Conservation (phyloP, 2,888 invertebrate genomes). For the Cephus spinipes region DNA sequence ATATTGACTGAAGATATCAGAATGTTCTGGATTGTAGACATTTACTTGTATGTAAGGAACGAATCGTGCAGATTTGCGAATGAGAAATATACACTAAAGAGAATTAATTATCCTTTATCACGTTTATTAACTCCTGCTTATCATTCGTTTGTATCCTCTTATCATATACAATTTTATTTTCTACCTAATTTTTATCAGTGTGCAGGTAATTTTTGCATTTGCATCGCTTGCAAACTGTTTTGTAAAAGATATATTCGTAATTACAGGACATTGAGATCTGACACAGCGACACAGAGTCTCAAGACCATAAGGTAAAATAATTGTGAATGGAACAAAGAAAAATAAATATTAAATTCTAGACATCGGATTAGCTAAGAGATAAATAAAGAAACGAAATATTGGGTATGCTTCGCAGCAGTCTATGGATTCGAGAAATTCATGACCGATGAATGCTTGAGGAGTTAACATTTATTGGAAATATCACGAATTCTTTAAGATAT, state of each 20-base stretch:
- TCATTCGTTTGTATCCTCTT: background rate
- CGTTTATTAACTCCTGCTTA: background rate
- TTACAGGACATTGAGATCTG: background rate
- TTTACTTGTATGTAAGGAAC: background rate
- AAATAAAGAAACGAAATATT: background rate
- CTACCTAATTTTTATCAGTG: conserved; percentile 19
- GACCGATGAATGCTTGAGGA: conserved; percentile 4
- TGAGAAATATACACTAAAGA: background rate
- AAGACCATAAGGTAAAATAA: background rate
- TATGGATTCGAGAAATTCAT: background rate
- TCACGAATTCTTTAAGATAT: background rate
- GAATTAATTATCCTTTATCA: background rate
- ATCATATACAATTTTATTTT: background rate
- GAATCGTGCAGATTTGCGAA: background rate
- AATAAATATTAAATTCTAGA: background rate
- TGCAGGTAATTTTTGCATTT: conserved; percentile 15
- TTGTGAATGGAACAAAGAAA: background rate
- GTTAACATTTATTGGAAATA: background rate
- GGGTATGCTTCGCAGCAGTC: background rate
- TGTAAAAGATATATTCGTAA: conserved; percentile 11
- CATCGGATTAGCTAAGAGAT: background rate
- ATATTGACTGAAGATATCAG: background rate
- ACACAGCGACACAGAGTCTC: background rate
- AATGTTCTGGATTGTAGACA: background rate
- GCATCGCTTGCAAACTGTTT: conserved; percentile 3